phyloP scores from a whole-genome alignment of 2,113 vertebrate genomes.

The Protobothrops flavoviridis region DNA sequence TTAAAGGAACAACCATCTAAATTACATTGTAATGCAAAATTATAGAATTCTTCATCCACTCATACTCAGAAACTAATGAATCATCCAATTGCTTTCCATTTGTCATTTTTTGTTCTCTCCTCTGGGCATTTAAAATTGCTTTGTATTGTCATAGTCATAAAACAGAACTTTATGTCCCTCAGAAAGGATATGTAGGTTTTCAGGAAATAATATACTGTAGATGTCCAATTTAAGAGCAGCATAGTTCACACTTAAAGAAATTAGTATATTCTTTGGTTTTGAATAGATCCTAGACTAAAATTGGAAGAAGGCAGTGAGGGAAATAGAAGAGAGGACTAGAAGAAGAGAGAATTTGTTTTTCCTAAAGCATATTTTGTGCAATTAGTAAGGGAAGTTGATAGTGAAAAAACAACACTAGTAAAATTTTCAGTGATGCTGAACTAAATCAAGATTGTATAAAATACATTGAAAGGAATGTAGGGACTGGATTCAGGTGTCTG shows the following conservation, averaged over 20 bases:
- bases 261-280: constrained; percentile 44
- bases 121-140: constrained; percentile 67
- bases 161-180: constrained; percentile 62
- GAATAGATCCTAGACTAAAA: constrained; percentile 37
- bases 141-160: constrained; percentile 55
- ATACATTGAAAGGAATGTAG: neutral
- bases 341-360: neutral
- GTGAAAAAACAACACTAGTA: neutral
- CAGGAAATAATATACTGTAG: constrained; percentile 66
- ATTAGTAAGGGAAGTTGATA: neutral
- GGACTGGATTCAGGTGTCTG: neutral
- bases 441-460: neutral
- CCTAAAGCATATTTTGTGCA: neutral
- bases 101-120: constrained; percentile 56
- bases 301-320: too few relatives aligned
- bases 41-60: constrained; percentile 61
- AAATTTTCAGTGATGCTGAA: neutral
- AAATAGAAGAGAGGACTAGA: neutral
- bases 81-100: constrained; percentile 65
- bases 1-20: constrained; percentile 48
- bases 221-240: constrained; percentile 64
- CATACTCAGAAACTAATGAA: constrained; percentile 59
- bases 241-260: constrained; percentile 56
- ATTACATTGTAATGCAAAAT: constrained; percentile 50
- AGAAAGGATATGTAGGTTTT: constrained; percentile 60